Evolutionary conservation across 2,113 vertebrate genomes (phyloP).

Genomic region (Ameiurus melas): DNA sequence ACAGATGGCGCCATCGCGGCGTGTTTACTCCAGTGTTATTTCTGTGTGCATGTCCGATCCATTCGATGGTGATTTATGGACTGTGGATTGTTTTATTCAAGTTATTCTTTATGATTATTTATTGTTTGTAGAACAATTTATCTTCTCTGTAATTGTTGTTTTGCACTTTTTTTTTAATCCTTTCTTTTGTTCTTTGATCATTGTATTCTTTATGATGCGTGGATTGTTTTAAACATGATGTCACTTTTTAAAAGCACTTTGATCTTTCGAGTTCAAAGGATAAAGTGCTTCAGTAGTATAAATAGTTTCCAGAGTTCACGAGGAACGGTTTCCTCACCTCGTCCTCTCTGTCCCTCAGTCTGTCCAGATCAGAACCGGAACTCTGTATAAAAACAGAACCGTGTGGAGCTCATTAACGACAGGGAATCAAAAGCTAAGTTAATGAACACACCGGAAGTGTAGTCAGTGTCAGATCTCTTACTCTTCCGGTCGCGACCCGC

Average conservation of each 20-base stretch:
- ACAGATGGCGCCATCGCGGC: too few species aligned
- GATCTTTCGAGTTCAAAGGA: too few species aligned
- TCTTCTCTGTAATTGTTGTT: neutral
- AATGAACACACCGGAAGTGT: neutral
- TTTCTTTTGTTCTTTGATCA: neutral
- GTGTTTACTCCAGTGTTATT: too few species aligned
- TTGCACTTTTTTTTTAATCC: neutral
- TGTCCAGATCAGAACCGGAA: slow-evolving; percentile 43
- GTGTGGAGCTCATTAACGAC: neutral
- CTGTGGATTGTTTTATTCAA: neutral
- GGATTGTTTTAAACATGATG: neutral
- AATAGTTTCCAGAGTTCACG: neutral
- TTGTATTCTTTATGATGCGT: neutral
- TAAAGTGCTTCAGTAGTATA: neutral
- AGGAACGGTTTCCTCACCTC: slow-evolving; percentile 14
- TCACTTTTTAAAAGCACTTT: neutral
- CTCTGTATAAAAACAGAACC: slow-evolving; percentile 24
- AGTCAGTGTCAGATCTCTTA: neutral
- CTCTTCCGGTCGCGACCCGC: slow-evolving; percentile 38
- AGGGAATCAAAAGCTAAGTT: too few species aligned
- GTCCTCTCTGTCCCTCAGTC: slow-evolving; percentile 23
- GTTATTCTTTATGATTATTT: too few species aligned
- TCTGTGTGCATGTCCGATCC: neutral
- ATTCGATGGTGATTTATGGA: neutral
- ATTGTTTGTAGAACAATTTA: neutral